A percentile compares a stretch with the other conserved stretches of the same genome.
Conservation (phyloP, 2,113 vertebrate genomes). For the Poeciliopsis turrubarensis region DNA sequence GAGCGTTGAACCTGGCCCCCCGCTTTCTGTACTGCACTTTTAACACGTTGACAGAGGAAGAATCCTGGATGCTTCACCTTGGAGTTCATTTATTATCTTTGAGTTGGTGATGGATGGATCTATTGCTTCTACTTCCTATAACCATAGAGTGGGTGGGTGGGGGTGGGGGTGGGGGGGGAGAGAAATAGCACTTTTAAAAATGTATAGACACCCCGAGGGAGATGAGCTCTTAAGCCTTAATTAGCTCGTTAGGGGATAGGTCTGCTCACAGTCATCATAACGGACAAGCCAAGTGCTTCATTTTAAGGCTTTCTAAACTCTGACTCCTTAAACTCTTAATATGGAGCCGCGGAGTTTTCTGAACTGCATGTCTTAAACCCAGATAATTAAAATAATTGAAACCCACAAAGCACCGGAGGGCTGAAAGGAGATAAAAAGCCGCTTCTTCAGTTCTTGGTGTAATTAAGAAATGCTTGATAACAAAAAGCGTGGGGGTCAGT, state of each 20-base stretch:
- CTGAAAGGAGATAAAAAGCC: neutral
- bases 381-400: constrained; percentile 3
- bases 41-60: neutral
- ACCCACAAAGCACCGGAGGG: no score
- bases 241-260: constrained; percentile 1
- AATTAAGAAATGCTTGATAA: neutral
- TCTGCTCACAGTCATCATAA: neutral
- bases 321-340: neutral
- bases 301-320: neutral
- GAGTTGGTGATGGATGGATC: neutral
- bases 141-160: neutral
- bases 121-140: neutral
- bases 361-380: neutral
- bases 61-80: neutral
- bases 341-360: neutral
- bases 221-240: neutral
- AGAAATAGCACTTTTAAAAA: neutral
- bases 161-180: no score
- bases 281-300: neutral
- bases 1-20: neutral
- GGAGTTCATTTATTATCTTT: neutral
- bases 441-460: neutral
- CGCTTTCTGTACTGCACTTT: neutral
- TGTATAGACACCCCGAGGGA: neutral
- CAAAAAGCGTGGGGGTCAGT: neutral